Base-by-base conservation (phyloP, 2,888 invertebrate species). In the Psylliodes chrysocephalus region DNA sequence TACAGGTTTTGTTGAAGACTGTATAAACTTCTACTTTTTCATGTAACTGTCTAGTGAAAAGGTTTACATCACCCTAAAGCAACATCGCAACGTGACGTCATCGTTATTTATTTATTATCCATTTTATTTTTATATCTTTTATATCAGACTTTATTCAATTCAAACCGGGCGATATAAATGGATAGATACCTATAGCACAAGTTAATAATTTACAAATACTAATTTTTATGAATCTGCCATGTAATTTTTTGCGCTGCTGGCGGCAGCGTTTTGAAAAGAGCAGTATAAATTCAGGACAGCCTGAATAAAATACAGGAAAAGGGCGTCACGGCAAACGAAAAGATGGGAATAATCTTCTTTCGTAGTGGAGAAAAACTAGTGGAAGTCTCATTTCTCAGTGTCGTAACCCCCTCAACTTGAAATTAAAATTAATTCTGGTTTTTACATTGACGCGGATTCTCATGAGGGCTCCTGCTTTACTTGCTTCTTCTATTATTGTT, bases 211-310 rank as follows among this genome's bases (percentile, higher is more conserved):
- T 35, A 3, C 35, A 35, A 35, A n/a, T 35, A 35, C 3, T 12
- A 12, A 35, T 46, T 22, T 46, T 46, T 19, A 19, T 46, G 44
- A 44, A 44, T 44, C 18, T 18, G 44, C 19, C 22, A 22, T 25
- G 22, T 14, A 46, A 46, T 46, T 19, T 35, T 46, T 46, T 46
- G 10, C 46, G 4, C 12, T 22, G 14, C 14, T 10, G 12, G 14
- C 46, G 46, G 46, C 35, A 22, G 25, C 38, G 19, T 52, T 42
- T 40, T 25, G 25, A 54, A 10, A 42, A 38, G 40, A 54, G 12
- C 51, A 14, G 25, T 14, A 28, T 22, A 40, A 54, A 54, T 54
- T 54, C 40, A 57, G 47, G 57, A 72, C 87, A 96, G 96, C 55
- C 53, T 22, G 63, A 63, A 63, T 47, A 66, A 63, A 64, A 59